Conservation (phyloP, 1,140 invertebrate species). For the Drosophila carrolli region DNA sequence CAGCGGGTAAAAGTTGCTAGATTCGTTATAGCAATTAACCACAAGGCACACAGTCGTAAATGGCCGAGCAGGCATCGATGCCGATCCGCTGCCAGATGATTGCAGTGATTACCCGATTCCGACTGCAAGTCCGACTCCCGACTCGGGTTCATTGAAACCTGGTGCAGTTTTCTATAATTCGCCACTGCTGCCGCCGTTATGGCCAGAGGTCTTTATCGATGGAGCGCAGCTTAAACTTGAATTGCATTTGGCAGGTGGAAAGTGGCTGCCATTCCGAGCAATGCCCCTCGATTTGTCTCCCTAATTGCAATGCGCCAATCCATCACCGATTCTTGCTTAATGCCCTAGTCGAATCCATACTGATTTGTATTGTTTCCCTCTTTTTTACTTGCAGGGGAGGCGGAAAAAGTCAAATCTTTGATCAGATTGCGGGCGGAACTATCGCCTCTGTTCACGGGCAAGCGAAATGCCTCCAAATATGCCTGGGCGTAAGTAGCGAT, state of each 20-base stretch:
- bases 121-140: slow-evolving; percentile 25
- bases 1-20: slow-evolving; percentile 73
- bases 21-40: slow-evolving; percentile 81
- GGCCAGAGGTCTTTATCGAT: slow-evolving; percentile 66
- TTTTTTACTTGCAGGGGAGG: slow-evolving; percentile 78
- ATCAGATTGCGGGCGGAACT: slow-evolving; percentile 84
- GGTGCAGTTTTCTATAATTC: slow-evolving; percentile 64
- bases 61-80: slow-evolving; percentile 54
- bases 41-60: slow-evolving; percentile 32
- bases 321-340: slow-evolving; percentile 29
- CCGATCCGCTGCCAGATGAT: slow-evolving; percentile 60
- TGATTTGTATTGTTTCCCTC: slow-evolving; percentile 23
- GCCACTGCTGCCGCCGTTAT: slow-evolving; percentile 46
- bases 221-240: slow-evolving; percentile 66
- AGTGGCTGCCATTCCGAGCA: slow-evolving; percentile 52
- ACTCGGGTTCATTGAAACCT: slow-evolving; percentile 76
- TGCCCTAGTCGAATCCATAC: slow-evolving; percentile 13
- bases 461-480: slow-evolving; percentile 85
- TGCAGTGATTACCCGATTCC: slow-evolving; percentile 59
- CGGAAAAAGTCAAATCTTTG: slow-evolving; percentile 84
- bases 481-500: slow-evolving; percentile 84
- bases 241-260: slow-evolving; percentile 65
- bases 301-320: not conserved
- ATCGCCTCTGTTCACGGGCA: slow-evolving; percentile 84
- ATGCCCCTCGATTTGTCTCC: slow-evolving; percentile 24